Conservation (phyloP, 2,888 invertebrate genomes). For the Gerris lacustris region DNA sequence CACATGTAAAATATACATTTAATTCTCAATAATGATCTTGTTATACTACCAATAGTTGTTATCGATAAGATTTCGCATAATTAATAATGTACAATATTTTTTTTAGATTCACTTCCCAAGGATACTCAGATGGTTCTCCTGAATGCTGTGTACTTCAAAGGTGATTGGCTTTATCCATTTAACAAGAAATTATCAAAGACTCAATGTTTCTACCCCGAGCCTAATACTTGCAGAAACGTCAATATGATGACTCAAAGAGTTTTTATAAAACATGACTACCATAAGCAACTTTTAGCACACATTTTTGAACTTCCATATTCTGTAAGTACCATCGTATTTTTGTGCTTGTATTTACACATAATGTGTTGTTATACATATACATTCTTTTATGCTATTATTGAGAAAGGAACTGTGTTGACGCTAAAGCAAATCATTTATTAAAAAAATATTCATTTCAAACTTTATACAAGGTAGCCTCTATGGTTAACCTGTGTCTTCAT, state of each 20-base stretch:
- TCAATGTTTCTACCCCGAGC: constrained; percentile 52
- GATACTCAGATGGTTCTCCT: constrained; percentile 50
- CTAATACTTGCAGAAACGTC: constrained; percentile 47
- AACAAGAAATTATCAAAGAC: constrained; percentile 41
- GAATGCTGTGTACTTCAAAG: constrained; percentile 66
- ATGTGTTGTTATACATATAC: too few species aligned
- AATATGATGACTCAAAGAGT: constrained; percentile 57
- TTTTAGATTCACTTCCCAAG: constrained; percentile 38
- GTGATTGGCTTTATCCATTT: constrained; percentile 60
- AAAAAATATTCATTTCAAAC: not conserved
- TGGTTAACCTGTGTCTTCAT: too few species aligned
- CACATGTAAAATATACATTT: too few species aligned
- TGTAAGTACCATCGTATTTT: constrained; percentile 38
- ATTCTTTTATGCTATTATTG: too few species aligned
- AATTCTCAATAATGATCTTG: too few species aligned
- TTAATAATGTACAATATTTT: not conserved
- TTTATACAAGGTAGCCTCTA: too few species aligned
- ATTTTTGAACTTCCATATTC: constrained; percentile 62
- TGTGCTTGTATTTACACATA: too few species aligned
- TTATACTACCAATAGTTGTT: too few species aligned
- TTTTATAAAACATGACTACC: constrained; percentile 47
- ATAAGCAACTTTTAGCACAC: constrained; percentile 52
- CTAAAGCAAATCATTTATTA: not conserved
- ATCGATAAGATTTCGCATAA: too few species aligned
- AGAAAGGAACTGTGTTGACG: too few species aligned